phyloP scores from a whole-genome alignment of 1,140 invertebrate genomes.

The Helicorthomorpha holstii region DNA sequence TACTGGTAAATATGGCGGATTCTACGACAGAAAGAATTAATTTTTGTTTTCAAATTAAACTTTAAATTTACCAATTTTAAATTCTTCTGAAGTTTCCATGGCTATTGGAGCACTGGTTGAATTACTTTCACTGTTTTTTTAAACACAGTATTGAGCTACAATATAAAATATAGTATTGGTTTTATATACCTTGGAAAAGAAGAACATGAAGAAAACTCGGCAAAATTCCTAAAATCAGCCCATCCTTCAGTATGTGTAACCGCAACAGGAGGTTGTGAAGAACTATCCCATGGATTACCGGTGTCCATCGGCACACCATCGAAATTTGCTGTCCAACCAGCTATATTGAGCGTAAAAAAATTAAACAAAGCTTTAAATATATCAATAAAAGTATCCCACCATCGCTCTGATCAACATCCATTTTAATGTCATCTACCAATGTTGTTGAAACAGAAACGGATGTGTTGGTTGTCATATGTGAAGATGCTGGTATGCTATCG shows the following conservation, averaged over 20 bases:
- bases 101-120: no score
- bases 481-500: slow-evolving; percentile 9
- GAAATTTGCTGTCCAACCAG: slow-evolving; percentile 17
- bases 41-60: no score
- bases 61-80: no score
- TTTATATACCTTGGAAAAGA: no score
- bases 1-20: no score
- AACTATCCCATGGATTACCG: slow-evolving; percentile 18
- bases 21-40: no score
- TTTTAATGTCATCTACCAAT: slow-evolving; percentile 23
- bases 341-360: slow-evolving; percentile 4
- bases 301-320: slow-evolving; percentile 24
- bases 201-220: no score
- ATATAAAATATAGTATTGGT: no score
- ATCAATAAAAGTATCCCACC: slow-evolving; percentile 19
- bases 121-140: no score
- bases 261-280: slow-evolving; percentile 6
- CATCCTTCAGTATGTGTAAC: slow-evolving; percentile 13
- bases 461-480: not conserved
- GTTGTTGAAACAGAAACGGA: slow-evolving; percentile 8
- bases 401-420: slow-evolving; percentile 32
- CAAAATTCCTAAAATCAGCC: slow-evolving; percentile 19
- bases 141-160: no score
- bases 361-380: not conserved
- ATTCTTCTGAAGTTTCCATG: no score